Base-by-base conservation (phyloP, 2,888 invertebrate genomes). In the Patella ulyssiponensis region DNA sequence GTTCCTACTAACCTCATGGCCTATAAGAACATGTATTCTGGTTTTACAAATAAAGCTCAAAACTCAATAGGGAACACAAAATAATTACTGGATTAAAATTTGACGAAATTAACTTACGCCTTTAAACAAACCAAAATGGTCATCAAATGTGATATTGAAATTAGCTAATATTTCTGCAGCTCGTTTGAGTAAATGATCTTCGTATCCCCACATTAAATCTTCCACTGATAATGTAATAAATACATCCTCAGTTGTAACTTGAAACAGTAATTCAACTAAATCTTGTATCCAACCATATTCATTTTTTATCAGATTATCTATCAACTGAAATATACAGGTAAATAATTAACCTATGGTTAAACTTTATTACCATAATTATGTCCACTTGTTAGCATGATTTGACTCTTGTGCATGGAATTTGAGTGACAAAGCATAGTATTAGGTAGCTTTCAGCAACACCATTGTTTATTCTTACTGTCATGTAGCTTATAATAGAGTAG, bases 41-140 rank as follows among this genome's bases (percentile, higher is more conserved):
- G 33, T 33, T 33, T 5, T 27, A 27, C 1, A 27, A 27, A 27
- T 27, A 33, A 33, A 5, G 33, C 33, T 33, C 33, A 33, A 33
- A 33, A 33, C 4, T 33, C 33, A 9, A 44, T 44, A 9, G 7
- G 9, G 9, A 44, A 7, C 9, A 7, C 7, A 44, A 7, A 44
- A 44, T 44, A 1, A 44, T 44, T 44, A 44, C 44, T 9, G 7
- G 0, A 44, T 9, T 44, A 44, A 9, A 9, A 44, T 44, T 33
- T 44, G 44, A 44, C 1, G 44, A 44, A 44, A 44, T 44, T 9
- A 14, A 93, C 94, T 94, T 91, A 96, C 96, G 76, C 92, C 93
- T 85, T 96, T 97, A 92, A 97, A 97, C 95, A 96, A 95, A 15
- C 96, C 97, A 89, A 97, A 97, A 87, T 93, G 94, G 87, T 97